Conservation (phyloP, 64 coral and sea anemone species). For the Dendronephthya gigantea region DNA sequence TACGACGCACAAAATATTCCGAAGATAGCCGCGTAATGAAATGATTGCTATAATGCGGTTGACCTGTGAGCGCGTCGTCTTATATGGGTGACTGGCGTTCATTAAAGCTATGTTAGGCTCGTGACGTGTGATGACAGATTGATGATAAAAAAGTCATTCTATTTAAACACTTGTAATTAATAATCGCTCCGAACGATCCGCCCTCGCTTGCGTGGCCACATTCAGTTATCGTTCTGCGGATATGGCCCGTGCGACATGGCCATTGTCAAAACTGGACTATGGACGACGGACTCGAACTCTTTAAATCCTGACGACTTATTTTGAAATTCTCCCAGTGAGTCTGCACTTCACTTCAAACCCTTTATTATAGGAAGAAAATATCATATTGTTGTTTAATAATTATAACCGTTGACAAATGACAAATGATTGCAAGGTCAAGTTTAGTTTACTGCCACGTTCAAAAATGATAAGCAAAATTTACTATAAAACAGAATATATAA, state of each 20-base stretch:
- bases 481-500: too few relatives aligned
- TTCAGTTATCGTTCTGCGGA: constrained; percentile 1
- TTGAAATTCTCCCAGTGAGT: too few relatives aligned
- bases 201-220: not conserved
- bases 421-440: too few relatives aligned
- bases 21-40: not conserved
- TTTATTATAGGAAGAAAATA: too few relatives aligned
- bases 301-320: too few relatives aligned
- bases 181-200: not conserved
- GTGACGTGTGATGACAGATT: not conserved
- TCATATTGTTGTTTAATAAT: too few relatives aligned
- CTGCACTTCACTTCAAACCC: too few relatives aligned
- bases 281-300: too few relatives aligned
- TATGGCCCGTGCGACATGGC: not conserved
- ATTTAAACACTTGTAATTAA: constrained; percentile 1
- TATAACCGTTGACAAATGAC: too few relatives aligned
- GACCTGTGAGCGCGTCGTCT: not conserved
- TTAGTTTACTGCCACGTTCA: too few relatives aligned
- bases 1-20: not conserved
- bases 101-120: not conserved
- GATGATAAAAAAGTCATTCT: not conserved
- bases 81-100: not conserved
- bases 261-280: too few relatives aligned
- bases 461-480: too few relatives aligned
- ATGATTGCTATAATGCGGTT: not conserved